Evolutionary conservation across 2,113 vertebrate genomes (phyloP), one percentile per base, ranked within the genome.

Genomic region (Hippocampus guttulatus): DNA sequence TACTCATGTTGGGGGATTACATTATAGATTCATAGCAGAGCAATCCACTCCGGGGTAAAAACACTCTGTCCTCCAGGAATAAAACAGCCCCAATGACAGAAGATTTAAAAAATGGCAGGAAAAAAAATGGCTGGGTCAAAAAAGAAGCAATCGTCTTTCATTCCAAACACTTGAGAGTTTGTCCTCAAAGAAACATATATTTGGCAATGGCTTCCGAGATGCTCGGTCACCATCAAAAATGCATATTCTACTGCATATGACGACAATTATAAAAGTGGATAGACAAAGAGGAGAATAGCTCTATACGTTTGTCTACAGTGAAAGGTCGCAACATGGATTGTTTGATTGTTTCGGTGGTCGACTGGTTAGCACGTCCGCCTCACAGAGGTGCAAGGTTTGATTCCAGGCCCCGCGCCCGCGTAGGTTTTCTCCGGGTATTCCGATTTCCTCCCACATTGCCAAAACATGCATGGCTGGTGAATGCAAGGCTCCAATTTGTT

Each of bases 1-100:
- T 81, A 75, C 63, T 79, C 72, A 43, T 83, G 85, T 80, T 14
- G 54, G 75, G 62, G 74, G 81, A 90, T 87, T 87, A 84, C 89
- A 88, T 89, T 87, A 85, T 88, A 85, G 80, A 89, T 88, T 88
- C 88, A 87, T 87, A 80, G 80, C 73, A 69, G 67, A 74, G 78
- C 77, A 70, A 77, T 85, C 74, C 79, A 78, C 77, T 77, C 51
- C 58, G 45, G 68, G 73, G 62, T 78, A 77, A 78, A 79, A 86
- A 74, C 68, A 78, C 43, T 73, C 68, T 71, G 74, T 75, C 74
- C 78, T 84, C 58, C 33, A 81, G 67, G 65, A 75, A 49, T 76
- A 45, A 68, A 69, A 69, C 67, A 43, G 73, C 49, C 67, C n/a
- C 70, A 70, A 12, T 75, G 70, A 65, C 61, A 71, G 54, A 40